Conservation (phyloP, 2,113 vertebrate species). For the Lathamus discolor region DNA sequence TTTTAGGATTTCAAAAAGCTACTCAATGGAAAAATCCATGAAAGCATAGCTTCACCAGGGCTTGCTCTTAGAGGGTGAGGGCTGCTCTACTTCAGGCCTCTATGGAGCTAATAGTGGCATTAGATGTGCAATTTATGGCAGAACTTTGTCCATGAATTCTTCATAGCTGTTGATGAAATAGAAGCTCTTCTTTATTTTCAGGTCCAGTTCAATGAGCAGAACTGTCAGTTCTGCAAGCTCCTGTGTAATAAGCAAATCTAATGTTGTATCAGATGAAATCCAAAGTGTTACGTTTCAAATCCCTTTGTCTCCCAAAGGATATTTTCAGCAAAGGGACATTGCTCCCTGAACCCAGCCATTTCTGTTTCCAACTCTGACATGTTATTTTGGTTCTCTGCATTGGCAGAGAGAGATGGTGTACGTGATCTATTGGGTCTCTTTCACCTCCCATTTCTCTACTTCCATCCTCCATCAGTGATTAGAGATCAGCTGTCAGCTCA, state of each 20-base stretch:
- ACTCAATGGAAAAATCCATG: neutral
- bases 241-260: neutral
- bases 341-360: neutral
- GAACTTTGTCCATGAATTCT: neutral
- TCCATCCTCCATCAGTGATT: neutral
- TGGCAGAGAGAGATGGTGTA: constrained; percentile 12
- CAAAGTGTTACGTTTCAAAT: neutral
- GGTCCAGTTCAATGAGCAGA: constrained; percentile 20
- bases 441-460: neutral
- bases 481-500: neutral
- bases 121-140: neutral
- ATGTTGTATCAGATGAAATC: neutral
- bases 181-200: neutral
- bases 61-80: neutral
- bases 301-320: neutral
- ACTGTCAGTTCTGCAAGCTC: neutral
- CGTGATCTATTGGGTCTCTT: neutral
- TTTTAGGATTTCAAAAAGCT: neutral
- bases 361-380: neutral
- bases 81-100: neutral
- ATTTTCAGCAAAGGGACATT: neutral
- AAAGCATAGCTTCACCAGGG: neutral
- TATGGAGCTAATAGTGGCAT: neutral
- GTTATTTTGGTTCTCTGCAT: neutral
- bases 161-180: neutral